Evolutionary conservation across 1,140 invertebrate species (phyloP).

Genomic region (Heliothis virescens): DNA sequence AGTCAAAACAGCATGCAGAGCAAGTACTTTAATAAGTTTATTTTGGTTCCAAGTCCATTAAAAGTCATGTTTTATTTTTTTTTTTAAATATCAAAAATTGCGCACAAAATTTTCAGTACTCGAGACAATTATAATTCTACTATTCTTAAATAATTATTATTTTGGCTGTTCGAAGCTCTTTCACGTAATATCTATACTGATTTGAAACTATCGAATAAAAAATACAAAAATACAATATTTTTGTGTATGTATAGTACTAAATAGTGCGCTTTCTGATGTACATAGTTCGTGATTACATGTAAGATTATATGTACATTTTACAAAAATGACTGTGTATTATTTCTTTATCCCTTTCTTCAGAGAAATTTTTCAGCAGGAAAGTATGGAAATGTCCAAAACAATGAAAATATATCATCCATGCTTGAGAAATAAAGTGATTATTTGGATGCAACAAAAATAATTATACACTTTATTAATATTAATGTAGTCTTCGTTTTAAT

Average conservation of each 20-base stretch:
- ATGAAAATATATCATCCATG: too few species aligned
- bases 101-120: conserved; percentile 59
- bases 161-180: conserved; percentile 19
- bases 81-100: conserved; percentile 49
- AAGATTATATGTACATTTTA: conserved; percentile 86
- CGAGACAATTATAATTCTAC: not conserved
- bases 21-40: too few species aligned
- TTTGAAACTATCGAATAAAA: conserved; percentile 35
- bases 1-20: too few species aligned
- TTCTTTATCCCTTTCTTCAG: not conserved
- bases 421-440: too few species aligned
- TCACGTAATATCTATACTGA: conserved; percentile 38
- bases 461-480: too few species aligned
- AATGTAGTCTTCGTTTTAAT: too few species aligned
- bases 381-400: too few species aligned
- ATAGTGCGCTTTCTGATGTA: conserved; percentile 80
- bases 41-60: not conserved
- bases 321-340: conserved; percentile 66
- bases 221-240: conserved; percentile 63
- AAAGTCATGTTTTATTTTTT: conserved; percentile 4
- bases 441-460: too few species aligned
- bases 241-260: conserved; percentile 73
- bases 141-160: not conserved
- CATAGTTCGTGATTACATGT: conserved; percentile 81
- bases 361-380: too few species aligned